Conservation (phyloP, 2,888 invertebrate species). For the Ecdyonurus torrentis region DNA sequence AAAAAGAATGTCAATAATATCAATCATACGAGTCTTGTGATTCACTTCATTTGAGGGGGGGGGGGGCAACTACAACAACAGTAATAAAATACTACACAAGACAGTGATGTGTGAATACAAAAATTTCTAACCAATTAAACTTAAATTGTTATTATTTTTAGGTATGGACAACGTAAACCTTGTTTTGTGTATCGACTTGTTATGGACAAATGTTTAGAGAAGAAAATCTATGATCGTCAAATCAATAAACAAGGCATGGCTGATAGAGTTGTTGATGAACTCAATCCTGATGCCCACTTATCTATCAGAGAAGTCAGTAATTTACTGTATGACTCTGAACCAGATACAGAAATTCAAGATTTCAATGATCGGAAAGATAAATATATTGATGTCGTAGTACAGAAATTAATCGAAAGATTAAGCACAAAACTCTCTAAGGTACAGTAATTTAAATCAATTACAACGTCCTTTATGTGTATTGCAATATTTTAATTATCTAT, state of each 20-base stretch:
- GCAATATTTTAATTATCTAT: no score
- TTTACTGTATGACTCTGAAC: constrained; percentile 30
- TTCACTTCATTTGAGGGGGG: constrained; percentile 8
- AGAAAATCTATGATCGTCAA: constrained; percentile 96
- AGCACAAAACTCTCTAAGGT: constrained; percentile 33
- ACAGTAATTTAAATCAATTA: no score
- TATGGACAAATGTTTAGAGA: constrained; percentile 92
- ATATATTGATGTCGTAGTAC: constrained; percentile 68
- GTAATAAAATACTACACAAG: no score
- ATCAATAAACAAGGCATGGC: constrained; percentile 98
- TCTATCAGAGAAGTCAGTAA: constrained; percentile 55
- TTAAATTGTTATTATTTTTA: constrained; percentile 21
- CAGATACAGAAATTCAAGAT: constrained; percentile 60
- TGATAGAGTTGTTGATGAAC: constrained; percentile 94
- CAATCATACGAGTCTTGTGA: constrained; percentile 1
- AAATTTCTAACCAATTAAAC: no score
- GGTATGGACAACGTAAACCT: constrained; percentile 86
- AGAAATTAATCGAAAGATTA: constrained; percentile 37
- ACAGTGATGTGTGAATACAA: no score
- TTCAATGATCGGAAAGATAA: constrained; percentile 51
- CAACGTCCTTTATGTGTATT: no score
- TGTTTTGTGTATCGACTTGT: constrained; percentile 94
- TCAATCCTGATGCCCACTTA: constrained; percentile 88
- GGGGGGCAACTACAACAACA: no score
- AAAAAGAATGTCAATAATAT: no score